phyloP scores from a whole-genome alignment of 1,140 invertebrate species.

The Orius insidiosus region DNA sequence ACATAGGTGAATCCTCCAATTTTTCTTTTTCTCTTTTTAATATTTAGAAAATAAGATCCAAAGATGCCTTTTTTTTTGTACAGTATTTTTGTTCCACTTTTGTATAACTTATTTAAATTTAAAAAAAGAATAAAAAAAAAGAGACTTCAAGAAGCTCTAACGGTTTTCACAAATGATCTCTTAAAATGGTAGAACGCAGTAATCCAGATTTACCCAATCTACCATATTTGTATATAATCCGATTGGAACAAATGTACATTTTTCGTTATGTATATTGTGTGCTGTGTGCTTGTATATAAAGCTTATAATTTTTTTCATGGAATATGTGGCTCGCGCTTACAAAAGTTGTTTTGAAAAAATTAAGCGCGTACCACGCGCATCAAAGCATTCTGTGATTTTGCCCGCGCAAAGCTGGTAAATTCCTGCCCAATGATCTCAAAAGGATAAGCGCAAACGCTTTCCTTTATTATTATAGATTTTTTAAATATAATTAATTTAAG shows the following conservation, averaged over 20 bases:
- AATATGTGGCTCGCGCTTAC: not conserved
- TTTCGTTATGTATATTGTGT: not conserved
- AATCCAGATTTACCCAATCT: conserved; percentile 3
- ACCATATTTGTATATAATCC: conserved; percentile 15
- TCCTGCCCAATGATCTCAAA: conserved; percentile 17
- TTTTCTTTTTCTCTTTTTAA: too few species aligned
- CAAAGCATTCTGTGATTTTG: conserved; percentile 19
- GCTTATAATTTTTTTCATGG: not conserved
- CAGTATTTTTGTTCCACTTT: conserved; percentile 8
- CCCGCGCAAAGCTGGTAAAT: conserved; percentile 12
- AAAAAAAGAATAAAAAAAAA: too few species aligned
- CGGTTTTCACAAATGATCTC: conserved; percentile 21
- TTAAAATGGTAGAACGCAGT: conserved; percentile 15
- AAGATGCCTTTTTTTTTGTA: conserved; percentile 16
- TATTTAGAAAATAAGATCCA: conserved; percentile 12
- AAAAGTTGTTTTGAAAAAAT: not conserved
- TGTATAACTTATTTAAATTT: not conserved
- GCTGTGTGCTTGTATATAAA: conserved; percentile 14
- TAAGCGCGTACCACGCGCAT: conserved; percentile 16
- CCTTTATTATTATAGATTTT: conserved; percentile 5
- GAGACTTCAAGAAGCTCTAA: conserved; percentile 17
- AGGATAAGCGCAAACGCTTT: not conserved
- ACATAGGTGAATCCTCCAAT: conserved; percentile 19
- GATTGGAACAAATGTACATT: not conserved
- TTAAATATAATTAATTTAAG: conserved; percentile 1